Evolutionary conservation across 2,113 vertebrate species (phyloP).

Genomic region (Paedocypris sp.): DNA sequence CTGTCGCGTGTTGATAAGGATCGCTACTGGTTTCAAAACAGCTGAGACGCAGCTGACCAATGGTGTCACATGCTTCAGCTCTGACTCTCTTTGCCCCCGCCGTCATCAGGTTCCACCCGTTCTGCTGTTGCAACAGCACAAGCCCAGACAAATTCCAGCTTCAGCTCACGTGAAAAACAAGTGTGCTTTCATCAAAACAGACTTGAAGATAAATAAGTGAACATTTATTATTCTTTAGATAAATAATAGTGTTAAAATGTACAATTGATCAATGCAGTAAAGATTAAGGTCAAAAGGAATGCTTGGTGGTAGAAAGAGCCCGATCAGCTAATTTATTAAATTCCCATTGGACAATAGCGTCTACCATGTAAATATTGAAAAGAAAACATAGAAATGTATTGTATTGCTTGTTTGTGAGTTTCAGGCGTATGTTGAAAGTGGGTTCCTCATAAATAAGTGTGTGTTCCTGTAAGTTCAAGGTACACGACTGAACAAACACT

Average conservation of each 20-base stretch:
- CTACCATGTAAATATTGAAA: too few species aligned
- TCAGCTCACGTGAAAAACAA: neutral
- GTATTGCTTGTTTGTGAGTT: too few species aligned
- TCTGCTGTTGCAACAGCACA: neutral
- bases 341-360: too few species aligned
- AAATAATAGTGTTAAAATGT: too few species aligned
- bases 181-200: neutral
- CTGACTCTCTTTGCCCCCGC: neutral
- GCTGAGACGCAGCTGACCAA: neutral
- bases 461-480: constrained; percentile 33
- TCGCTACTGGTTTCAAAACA: neutral
- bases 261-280: too few species aligned
- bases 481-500: constrained; percentile 47
- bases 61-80: constrained; percentile 5
- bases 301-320: too few species aligned
- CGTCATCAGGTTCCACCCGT: neutral
- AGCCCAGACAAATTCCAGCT: neutral
- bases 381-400: too few species aligned
- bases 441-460: too few species aligned
- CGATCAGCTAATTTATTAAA: too few species aligned
- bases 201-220: neutral
- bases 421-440: too few species aligned
- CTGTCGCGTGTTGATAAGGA: neutral
- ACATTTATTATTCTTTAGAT: too few species aligned
- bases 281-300: too few species aligned